phyloP scores from a whole-genome alignment of 2,797 vertebrate species.

The Fistularia tabacaria region DNA sequence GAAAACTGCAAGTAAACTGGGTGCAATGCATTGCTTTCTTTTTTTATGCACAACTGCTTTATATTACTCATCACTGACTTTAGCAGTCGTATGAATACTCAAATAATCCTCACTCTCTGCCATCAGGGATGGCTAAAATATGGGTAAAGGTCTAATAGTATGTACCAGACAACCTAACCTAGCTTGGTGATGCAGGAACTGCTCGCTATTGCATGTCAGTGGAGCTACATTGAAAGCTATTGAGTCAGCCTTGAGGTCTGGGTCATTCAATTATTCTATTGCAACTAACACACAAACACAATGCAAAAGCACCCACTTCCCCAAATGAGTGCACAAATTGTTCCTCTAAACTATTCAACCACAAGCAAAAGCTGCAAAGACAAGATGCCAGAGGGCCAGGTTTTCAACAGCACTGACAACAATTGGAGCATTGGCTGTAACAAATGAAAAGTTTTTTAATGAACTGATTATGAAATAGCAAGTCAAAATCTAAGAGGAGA shows the following conservation, averaged over 20 bases:
- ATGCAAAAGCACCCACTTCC: slow-evolving; percentile 18
- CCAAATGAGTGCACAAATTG: slow-evolving; percentile 37
- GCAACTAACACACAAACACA: slow-evolving; percentile 31
- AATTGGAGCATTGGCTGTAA: slow-evolving; percentile 11
- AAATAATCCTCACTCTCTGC: slow-evolving; percentile 9
- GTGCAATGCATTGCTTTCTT: slow-evolving; percentile 1
- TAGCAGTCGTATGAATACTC: not conserved
- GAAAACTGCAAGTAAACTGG: slow-evolving; percentile 11
- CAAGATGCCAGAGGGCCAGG: slow-evolving; percentile 23
- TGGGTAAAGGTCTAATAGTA: slow-evolving; percentile 33
- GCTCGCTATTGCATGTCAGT: slow-evolving; percentile 36
- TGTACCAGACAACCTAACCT: slow-evolving; percentile 37
- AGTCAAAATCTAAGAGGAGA: no score
- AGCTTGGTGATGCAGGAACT: slow-evolving; percentile 24
- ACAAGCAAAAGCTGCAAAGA: slow-evolving; percentile 24
- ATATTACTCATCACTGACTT: slow-evolving; percentile 10
- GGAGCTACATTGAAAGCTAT: slow-evolving; percentile 34
- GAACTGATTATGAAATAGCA: no score
- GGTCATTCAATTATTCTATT: slow-evolving; percentile 58
- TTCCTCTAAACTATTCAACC: slow-evolving; percentile 43
- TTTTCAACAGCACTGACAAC: slow-evolving; percentile 29
- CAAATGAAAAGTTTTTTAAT: not conserved
- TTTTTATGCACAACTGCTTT: not conserved
- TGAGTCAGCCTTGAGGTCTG: slow-evolving; percentile 54
- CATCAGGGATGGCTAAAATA: slow-evolving; percentile 21